Percentiles rank a stretch among this genome's conserved stretches.
Evolutionary conservation across 2,888 invertebrate genomes (phyloP).

Genomic region (Desoria tigrina): DNA sequence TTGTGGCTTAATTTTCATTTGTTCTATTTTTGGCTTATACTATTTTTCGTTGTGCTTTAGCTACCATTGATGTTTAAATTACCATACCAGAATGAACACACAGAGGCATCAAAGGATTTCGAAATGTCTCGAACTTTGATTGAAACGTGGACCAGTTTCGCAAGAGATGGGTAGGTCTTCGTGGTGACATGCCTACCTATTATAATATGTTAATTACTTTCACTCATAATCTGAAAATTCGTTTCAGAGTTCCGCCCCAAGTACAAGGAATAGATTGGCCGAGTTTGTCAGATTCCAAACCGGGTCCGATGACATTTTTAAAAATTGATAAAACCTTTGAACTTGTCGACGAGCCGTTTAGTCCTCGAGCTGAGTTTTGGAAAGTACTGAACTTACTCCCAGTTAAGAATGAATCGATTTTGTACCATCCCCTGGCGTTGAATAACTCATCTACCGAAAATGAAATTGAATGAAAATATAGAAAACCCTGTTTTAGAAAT

Average conservation of each 20-base stretch:
- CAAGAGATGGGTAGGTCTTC: slow-evolving; percentile 34
- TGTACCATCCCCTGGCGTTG: too few relatives aligned
- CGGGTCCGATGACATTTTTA: slow-evolving; percentile 20
- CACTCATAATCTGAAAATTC: neutral
- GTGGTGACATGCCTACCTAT: slow-evolving; percentile 1
- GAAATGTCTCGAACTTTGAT: slow-evolving; percentile 35
- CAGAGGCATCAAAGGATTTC: slow-evolving; percentile 30
- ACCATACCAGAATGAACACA: slow-evolving; percentile 30
- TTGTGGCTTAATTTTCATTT: neutral
- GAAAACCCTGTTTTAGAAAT: too few relatives aligned
- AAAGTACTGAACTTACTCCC: slow-evolving; percentile 25
- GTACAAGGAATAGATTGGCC: slow-evolving; percentile 22
- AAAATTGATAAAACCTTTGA: slow-evolving; percentile 24
- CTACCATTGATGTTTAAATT: slow-evolving; percentile 38
- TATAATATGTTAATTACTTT: neutral
- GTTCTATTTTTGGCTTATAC: neutral
- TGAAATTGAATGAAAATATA: neutral
- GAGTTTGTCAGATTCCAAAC: neutral
- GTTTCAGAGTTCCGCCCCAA: slow-evolving; percentile 23
- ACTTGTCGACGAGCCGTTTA: slow-evolving; percentile 34
- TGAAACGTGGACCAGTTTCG: slow-evolving; percentile 29
- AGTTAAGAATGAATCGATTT: neutral
- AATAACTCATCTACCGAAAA: slow-evolving; percentile 4
- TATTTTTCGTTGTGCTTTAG: too few relatives aligned
- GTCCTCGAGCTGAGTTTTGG: slow-evolving; percentile 32